Evolutionary conservation across 2,113 vertebrate species (phyloP), one percentile per base, ranked within the genome.

Genomic region (Syngnathus scovelli): DNA sequence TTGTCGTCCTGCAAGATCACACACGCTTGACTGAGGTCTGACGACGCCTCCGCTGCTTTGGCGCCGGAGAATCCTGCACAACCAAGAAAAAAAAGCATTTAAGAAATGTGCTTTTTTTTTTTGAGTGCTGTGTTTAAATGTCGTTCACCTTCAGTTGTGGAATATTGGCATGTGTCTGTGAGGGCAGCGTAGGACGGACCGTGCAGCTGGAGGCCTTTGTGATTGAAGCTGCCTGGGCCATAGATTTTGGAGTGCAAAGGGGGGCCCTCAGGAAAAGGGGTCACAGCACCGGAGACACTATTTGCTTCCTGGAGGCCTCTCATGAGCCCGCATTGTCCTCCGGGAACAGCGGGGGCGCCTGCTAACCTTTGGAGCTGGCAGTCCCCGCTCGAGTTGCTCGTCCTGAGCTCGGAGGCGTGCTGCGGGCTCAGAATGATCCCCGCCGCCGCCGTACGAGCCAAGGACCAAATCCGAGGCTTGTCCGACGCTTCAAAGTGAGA

Each of bases 381-480:
- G 74, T 91, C 89, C 5, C 86, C 85, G 10, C 81, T 71, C 9
- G 71, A 68, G 71, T 72, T 90, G 19, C 77, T 87, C 59, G 90
- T 90, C 82, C 89, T 88, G 70, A 87, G 71, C 62, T 89, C 87
- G 13, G 78, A 63, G 27, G 76, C 48, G 0, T 86, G 82, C 46
- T 92, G 79, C 5, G 86, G 66, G 39, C 87, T 83, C 69, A 90
- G 80, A 6, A 89, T 76, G 23, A 90, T 84, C 27, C 85, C 90
- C 7, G 92, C 86, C 16, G 90, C 93, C 0, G 94, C 96, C 0
- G 95, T 98, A 55, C 90, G 94, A 15, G 95, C 96, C 78, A 97
- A 86, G 0, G 95, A 98, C 96, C 96, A 98, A 87, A 98, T 98
- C 78, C 93, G 87, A 16, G 95, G 93, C 74, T 95, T 96, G 74